Conservation (phyloP, 2,888 invertebrate genomes). For the Campaea margaritaria region DNA sequence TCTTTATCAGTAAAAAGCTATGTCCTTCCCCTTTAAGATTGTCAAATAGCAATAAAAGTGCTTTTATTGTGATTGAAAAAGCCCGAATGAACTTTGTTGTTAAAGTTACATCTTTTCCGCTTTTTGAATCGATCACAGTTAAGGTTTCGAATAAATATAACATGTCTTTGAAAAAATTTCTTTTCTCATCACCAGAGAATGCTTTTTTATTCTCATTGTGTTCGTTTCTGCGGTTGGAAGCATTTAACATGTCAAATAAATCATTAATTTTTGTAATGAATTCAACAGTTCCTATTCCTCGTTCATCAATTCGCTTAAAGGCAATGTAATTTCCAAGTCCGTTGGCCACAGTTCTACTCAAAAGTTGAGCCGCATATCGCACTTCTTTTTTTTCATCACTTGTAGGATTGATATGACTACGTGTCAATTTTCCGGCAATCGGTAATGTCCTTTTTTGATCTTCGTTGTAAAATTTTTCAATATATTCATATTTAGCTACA, state of each 20-base stretch:
- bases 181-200: constrained; percentile 10
- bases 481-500: constrained; percentile 37
- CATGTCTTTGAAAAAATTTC: constrained; percentile 4
- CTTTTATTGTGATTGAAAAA: constrained; percentile 39
- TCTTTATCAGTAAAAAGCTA: constrained; percentile 8
- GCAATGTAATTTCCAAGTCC: constrained; percentile 39
- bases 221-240: not conserved
- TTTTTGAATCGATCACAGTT: constrained; percentile 7
- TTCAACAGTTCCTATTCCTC: constrained; percentile 37
- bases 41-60: constrained; percentile 36
- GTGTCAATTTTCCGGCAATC: constrained; percentile 39
- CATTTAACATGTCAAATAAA: constrained; percentile 26
- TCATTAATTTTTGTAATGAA: constrained; percentile 39
- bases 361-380: constrained; percentile 28
- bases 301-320: constrained; percentile 30
- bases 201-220: constrained; percentile 1
- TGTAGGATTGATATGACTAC: constrained; percentile 33
- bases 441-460: constrained; percentile 33
- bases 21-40: constrained; percentile 40
- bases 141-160: constrained; percentile 11
- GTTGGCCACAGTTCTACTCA: constrained; percentile 43
- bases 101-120: constrained; percentile 10
- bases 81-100: constrained; percentile 12
- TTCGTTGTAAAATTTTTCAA: constrained; percentile 35
- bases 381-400: constrained; percentile 25